Evolutionary conservation across 2,888 invertebrate genomes (phyloP), one percentile per base, ranked within the genome.

Genomic region (Colletes collaris): DNA sequence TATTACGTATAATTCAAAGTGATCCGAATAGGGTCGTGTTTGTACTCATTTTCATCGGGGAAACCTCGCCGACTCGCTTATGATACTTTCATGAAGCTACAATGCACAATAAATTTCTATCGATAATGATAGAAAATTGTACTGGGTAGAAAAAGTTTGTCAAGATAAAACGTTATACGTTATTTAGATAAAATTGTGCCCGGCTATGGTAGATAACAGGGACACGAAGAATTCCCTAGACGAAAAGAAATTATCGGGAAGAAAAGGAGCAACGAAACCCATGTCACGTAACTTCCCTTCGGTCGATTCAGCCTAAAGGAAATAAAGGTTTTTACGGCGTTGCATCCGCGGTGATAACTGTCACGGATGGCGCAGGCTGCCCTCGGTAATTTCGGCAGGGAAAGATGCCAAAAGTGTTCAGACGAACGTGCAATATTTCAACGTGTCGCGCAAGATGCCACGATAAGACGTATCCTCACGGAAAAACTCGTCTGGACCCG

Each of bases 241-340:
- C 7, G n/a, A 16, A 40, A 10, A 60, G 19, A 60, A 60, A 64
- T 19, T 35, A 53, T 19, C 19, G 16, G n/a, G 46, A 49, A 66
- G 27, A 10, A 16, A 27, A 52, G 35, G 16, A 27, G 49, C 27
- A 56, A 64, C 13, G 62, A 56, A 79, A 70, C 62, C 49, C 79
- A 74, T 63, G 80, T 80, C 80, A 74, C 79, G 80, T 80, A 80
- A 59, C 79, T 56, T 65, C 19, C 49, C 65, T 46, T 65, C 35
- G 49, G 60, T 53, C 53, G 73, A 63, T 66, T 53, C 53, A 49
- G 59, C 73, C 65, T 73, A 59, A 70, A 73, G 53, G 73, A 73
- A 79, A 74, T 67, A 79, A 74, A 80, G 69, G 60, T 70, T 74
- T 74, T 70, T 70, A 63, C 74, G 58, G 62, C 49, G 78, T 63